Conservation (phyloP, 1,140 invertebrate species). For the Euglossa dilemma region DNA sequence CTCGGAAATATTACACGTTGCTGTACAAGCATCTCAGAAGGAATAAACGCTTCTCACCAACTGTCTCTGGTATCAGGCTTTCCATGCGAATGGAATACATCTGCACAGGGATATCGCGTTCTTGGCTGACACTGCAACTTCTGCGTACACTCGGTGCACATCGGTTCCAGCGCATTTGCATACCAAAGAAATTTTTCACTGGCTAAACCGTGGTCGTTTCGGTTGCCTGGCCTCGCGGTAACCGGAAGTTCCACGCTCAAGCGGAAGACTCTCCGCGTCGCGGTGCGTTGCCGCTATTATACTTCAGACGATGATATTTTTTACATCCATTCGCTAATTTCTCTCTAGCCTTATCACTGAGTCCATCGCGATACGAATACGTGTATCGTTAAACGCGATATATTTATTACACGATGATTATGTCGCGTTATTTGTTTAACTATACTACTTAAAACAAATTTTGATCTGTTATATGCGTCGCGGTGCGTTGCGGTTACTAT, state of each 20-base stretch:
- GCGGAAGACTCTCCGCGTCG: not conserved
- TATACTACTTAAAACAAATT: no score
- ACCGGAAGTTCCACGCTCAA: not conserved
- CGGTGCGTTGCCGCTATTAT: no score
- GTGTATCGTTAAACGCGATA: no score
- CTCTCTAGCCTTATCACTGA: no score
- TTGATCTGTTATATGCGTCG: no score
- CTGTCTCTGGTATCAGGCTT: constrained; percentile 16
- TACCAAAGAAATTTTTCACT: constrained; percentile 31
- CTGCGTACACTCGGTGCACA: constrained; percentile 6
- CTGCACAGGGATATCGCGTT: not conserved
- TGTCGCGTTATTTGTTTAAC: no score
- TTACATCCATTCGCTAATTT: no score
- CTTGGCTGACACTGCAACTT: constrained; percentile 35
- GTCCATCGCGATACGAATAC: no score
- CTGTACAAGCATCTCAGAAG: not conserved
- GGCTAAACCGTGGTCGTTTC: constrained; percentile 7
- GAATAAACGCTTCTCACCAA: not conserved
- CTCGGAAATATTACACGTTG: no score
- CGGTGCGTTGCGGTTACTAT: no score
- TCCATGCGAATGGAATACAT: constrained; percentile 13
- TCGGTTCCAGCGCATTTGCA: constrained; percentile 15
- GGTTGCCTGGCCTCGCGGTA: not conserved
- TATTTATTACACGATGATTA: no score
- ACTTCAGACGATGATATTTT: no score